Evolutionary conservation across 2,797 vertebrate species (phyloP).

Genomic region (Myotis daubentonii): DNA sequence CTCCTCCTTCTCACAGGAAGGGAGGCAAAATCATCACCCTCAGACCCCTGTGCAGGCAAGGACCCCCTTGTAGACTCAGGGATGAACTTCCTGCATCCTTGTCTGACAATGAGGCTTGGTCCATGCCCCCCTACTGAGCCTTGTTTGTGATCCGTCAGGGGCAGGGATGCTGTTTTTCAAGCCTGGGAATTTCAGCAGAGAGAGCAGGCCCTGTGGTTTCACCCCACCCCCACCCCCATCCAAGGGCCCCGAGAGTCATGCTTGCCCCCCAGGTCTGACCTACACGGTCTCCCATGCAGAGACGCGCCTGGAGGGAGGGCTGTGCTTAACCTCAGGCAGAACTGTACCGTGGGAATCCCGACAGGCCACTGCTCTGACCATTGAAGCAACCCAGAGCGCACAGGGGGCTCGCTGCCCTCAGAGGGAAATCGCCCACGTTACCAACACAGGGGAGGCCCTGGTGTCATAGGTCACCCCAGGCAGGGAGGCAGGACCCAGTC

Average conservation of each 20-base stretch:
- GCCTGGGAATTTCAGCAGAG: background rate
- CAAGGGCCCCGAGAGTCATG: background rate
- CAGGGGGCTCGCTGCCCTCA: background rate
- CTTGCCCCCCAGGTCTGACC: background rate
- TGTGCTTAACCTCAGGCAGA: background rate
- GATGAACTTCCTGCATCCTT: background rate
- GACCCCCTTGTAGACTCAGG: background rate
- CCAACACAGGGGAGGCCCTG: background rate
- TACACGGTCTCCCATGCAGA: background rate
- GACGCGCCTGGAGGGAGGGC: background rate
- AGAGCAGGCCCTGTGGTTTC: background rate
- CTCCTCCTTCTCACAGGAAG: background rate
- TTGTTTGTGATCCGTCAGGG: background rate
- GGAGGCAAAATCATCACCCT: accelerated
- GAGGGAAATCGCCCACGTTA: constrained; percentile 24
- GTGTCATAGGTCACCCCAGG: background rate
- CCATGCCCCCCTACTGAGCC: background rate
- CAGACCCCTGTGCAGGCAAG: background rate
- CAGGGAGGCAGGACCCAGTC: background rate
- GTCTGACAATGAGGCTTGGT: background rate
- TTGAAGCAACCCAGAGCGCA: background rate
- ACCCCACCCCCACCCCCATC: too few relatives aligned
- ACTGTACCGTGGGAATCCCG: background rate
- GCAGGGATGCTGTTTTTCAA: background rate
- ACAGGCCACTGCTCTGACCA: background rate